Conservation (phyloP, 2,113 vertebrate species). For the Corythornis vintsioides region DNA sequence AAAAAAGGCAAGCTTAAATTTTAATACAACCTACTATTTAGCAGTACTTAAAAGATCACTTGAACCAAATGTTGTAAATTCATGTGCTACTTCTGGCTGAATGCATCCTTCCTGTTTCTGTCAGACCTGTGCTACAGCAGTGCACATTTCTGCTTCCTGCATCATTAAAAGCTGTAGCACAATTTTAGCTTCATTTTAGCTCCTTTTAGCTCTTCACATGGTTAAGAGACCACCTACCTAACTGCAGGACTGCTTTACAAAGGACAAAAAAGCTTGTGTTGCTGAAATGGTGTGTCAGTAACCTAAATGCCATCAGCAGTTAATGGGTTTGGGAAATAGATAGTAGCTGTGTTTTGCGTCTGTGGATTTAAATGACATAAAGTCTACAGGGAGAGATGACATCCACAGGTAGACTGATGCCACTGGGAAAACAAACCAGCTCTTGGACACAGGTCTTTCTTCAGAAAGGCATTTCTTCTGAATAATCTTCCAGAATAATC, state of each 20-base stretch:
- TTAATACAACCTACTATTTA: fast-evolving
- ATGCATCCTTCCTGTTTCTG: background rate
- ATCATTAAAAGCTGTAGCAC: background rate
- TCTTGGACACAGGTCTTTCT: background rate
- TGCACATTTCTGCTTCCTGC: background rate
- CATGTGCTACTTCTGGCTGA: background rate
- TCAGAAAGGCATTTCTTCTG: background rate
- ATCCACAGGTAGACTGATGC: background rate
- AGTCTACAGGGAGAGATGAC: background rate
- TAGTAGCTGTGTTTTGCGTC: background rate
- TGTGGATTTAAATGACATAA: background rate
- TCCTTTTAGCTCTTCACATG: fast-evolving
- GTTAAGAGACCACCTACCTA: background rate
- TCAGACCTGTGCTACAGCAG: background rate
- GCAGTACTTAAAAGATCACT: background rate
- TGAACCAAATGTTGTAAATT: background rate
- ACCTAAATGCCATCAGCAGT: fast-evolving
- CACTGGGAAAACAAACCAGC: background rate
- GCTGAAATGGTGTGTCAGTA: background rate
- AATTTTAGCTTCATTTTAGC: background rate
- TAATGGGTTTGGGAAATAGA: background rate
- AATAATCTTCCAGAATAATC: background rate
- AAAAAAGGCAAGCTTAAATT: background rate
- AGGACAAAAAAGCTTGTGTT: fast-evolving
- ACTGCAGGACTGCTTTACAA: background rate